These are phyloP conservation scores for Potorous gilbertii DNA, from an alignment of 2,797 vertebrate species.

Conservation along the genomic window DNA sequence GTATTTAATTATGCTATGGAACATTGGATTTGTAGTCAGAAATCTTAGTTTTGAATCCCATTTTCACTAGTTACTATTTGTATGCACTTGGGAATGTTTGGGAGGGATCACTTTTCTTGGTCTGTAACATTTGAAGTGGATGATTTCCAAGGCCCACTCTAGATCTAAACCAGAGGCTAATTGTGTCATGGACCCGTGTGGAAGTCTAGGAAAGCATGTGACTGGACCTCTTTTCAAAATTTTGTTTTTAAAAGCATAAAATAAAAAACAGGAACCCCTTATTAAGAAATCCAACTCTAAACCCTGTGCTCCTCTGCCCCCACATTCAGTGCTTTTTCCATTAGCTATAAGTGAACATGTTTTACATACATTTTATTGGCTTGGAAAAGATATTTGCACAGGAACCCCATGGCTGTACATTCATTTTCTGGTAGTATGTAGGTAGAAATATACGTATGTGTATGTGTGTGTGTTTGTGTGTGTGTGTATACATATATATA, in stretches of 20 bases:
- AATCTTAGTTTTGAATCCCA: background rate
- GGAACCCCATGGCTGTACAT: background rate
- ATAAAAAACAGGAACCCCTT: background rate
- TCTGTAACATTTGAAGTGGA: background rate
- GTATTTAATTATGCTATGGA: background rate
- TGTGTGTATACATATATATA: background rate
- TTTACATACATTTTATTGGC: background rate
- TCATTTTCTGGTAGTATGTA: constrained; percentile 47
- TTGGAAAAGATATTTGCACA: constrained; percentile 24
- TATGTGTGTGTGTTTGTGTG: too few species aligned
- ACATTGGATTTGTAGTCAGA: background rate
- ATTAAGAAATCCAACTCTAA: background rate
- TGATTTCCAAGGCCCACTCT: background rate
- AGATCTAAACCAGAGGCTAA: background rate
- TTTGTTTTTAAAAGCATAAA: background rate
- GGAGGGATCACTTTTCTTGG: background rate
- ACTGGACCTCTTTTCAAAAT: background rate
- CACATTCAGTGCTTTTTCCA: constrained; percentile 41
- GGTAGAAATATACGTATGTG: constrained; percentile 9
- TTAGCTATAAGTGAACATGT: background rate
- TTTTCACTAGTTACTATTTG: background rate
- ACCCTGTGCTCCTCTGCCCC: background rate
- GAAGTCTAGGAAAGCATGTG: background rate
- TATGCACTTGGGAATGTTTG: background rate
- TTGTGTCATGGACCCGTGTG: background rate